Evolutionary conservation across 2,113 vertebrate genomes (phyloP).

Genomic region (Malurus cyaneus): DNA sequence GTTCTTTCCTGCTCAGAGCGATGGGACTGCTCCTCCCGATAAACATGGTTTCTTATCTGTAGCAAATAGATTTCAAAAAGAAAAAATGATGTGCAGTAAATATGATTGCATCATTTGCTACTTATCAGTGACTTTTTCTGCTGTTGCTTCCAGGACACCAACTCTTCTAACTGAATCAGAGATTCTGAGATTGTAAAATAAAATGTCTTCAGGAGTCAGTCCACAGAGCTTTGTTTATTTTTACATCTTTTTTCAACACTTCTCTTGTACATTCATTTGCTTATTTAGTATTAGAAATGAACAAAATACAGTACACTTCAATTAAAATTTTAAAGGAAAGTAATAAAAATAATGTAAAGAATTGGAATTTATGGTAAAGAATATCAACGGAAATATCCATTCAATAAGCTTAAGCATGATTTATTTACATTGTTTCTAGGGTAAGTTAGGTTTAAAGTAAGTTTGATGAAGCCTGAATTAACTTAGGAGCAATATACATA

Average conservation of each 20-base stretch:
- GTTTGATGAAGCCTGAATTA: background rate
- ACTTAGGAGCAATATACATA: background rate
- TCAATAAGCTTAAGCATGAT: background rate
- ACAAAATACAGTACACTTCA: background rate
- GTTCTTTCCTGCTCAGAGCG: conserved; percentile 70
- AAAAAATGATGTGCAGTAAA: conserved; percentile 20
- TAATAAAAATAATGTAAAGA: background rate
- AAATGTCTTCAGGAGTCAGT: background rate
- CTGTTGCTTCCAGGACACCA: background rate
- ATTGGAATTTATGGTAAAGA: conserved; percentile 1
- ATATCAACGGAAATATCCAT: background rate
- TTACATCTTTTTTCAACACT: background rate
- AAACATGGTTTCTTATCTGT: conserved; percentile 72
- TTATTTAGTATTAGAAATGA: background rate
- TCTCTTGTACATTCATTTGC: background rate
- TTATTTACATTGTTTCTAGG: conserved; percentile 5
- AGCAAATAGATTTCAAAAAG: conserved; percentile 42
- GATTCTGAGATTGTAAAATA: background rate
- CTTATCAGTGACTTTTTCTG: background rate
- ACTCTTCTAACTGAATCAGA: background rate
- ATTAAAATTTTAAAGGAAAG: background rate
- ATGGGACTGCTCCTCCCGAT: conserved; percentile 53
- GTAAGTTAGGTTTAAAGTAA: background rate
- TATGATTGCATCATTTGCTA: conserved; percentile 20
- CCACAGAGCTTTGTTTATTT: background rate